Base-by-base conservation (phyloP, 2,113 vertebrate species). In the Falcunculus frontatus region DNA sequence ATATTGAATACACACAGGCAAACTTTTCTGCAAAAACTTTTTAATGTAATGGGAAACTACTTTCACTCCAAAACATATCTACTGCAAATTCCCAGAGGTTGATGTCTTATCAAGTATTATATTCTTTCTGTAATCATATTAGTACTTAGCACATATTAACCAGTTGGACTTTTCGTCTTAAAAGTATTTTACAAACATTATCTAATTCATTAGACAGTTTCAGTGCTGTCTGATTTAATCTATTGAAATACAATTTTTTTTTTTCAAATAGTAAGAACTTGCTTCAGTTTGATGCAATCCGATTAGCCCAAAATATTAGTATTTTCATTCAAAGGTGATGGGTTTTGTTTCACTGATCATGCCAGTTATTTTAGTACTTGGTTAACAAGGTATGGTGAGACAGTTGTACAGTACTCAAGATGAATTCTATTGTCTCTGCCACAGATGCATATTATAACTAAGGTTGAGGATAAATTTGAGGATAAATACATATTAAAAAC, bases 161-260 rank as follows among this genome's bases (percentile, higher is more conserved):
- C 39, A 75, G 47, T 68, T 92, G 67, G 46, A 74, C 52, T 95
- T 91, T 79, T 84, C 65, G 82, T 96, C 84, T 89, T 94, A 57
- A 33, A 84, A 89, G 32, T 93, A 78, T 82, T 74, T 93, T 84
- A 78, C 52, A 84, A 90, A 86, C 37, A 87, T 68, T 94, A 84
- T 76, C 81, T 93, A 70, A 94, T 95, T 90, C 25, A 87, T 95
- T 92, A 64, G 41, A 68, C 25, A 49, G 32, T 72, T 92, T 81
- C 39, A 47, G 32, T 68, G 56, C 42, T 41, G 33, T 49, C 39
- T 90, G 79, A 93, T 79, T 67, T 55, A 87, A 84, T 92, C 64
- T 75, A 27, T 7, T 62, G 35, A 91, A 90, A 75, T 55, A 37
- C 0, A 2, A 16, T 32, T 12, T 21, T 16, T 42, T 55, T 63